Evolutionary conservation across 2,113 vertebrate genomes (phyloP), one percentile per base, ranked within the genome.

Genomic region (Cebidichthys violaceus): DNA sequence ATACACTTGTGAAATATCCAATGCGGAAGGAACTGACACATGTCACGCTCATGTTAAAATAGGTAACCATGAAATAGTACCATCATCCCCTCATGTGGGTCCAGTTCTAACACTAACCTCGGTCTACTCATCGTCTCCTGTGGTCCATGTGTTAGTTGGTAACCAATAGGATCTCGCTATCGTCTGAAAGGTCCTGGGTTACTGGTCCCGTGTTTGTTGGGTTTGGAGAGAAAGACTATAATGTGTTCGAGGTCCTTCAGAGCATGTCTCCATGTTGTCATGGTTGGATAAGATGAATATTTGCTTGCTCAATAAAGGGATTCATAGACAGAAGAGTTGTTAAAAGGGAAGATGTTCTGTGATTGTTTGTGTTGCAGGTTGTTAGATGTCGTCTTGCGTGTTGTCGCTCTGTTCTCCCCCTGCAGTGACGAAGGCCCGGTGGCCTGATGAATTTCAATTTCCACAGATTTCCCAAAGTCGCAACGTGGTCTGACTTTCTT

Each of bases 1-100:
- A 54, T 97, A 97, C 60, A 95, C 95, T 70, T 98, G 96, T 72
- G 95, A 96, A 68, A 96, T 96, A 83, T 94, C 96, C 70, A 97
- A 97, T 66, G 90, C 92, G 74, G 94, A 96, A 90, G 96, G 96
- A 75, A 94, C 90, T 31, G 96, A 96, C 61, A 95, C 94, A 70
- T 97, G 95, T 79, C 95, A 95, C 43, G 96, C 96, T 57, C 95
- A 95, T 83, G 96, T 98, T 82, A 89, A 69, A 70, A 77, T 95
- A 66, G 95, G 97, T 75, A 94, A 83, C 66, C 29, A n/a, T n/a
- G n/a, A n/a, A n/a, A 22, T 76, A 57, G n/a, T 80, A 75, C 84
- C 79, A 39, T 47, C 15, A 47, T 47, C n/a, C 11, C 55, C 5
- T 59, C 29, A 37, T 27, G 27, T 70, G 1, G 2, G 31, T 50